Base-by-base conservation (phyloP, 2,888 invertebrate species). In the Oscheius sp. region DNA sequence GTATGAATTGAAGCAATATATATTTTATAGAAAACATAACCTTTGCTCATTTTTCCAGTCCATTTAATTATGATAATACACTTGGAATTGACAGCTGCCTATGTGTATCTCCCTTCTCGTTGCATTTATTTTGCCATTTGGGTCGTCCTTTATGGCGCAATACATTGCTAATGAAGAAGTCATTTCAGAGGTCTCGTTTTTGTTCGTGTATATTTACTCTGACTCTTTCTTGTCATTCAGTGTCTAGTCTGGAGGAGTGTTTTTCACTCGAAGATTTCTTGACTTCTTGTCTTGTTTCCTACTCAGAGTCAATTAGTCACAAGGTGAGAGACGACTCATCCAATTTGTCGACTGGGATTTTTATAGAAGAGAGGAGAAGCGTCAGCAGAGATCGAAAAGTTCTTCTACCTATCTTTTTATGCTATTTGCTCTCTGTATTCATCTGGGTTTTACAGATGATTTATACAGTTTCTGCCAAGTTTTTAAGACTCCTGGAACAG, bases 91-190 rank as follows among this genome's bases (percentile, higher is more conserved):
- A 59, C 59, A 44, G 8, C 44, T 2, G 5, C n/a, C n/a, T n/a
- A n/a, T n/a, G n/a, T n/a, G n/a, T n/a, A n/a, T n/a, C n/a, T n/a
- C n/a, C n/a, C n/a, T n/a, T n/a, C 26, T 9, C 2, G 22, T 20
- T 22, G 33, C 54, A 24, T 54, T 32, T 54, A 33, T 54, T 54
- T 54, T 54, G 32, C 49, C 49, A 49, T 28, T 54, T 54, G 32
- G 33, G 54, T 9, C 22, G 0, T 36, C 32, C 36, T 59, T 59
- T 59, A 59, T 59, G 59, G 30, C 30, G 28, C 59, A 59, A 59
- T 59, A 59, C 59, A 59, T 59, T 59, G 26, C 59, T 59, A 59
- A 59, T 59, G 59, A 59, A 30, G 26, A 54, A 14, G 54, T n/a
- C 24, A n/a, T 50, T 30, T n/a, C 24, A 17, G 4, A 17, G 41